Evolutionary conservation across 2,888 invertebrate genomes (phyloP), one percentile per base, ranked within the genome.

Genomic region (Acleris emargana): DNA sequence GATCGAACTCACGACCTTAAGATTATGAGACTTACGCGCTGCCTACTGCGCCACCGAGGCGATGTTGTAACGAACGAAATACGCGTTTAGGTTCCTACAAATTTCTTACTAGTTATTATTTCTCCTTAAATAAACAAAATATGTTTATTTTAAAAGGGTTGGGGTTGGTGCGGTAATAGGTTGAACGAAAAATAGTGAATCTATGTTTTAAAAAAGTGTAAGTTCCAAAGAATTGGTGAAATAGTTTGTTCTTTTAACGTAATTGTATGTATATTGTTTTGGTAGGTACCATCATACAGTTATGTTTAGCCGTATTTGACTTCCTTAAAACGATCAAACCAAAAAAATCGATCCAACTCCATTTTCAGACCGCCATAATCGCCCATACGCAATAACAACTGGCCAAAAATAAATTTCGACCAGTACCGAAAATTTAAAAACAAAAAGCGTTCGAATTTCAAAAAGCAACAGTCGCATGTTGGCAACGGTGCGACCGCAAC

Each of bases 1-100:
- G 96, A 96, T 97, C 96, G 97, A 97, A 97, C 97, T 97, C 96
- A 97, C 96, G 97, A 96, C 96, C 97, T 97, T 97, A 95, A 96
- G 96, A 96, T 96, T 96, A 96, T 96, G 96, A 96, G 96, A 96
- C 96, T 96, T 95, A 96, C 96, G 96, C 96, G 96, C 96, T 96
- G 94, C 96, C 96, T 95, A 95, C 96, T 96, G 96, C 96, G 96
- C 96, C 94, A 95, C 95, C 95, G 95, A 95, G 95, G 95, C 95
- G 43, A 57, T 66, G 61, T 1, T 22, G 52, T 20, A 16, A 47
- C 18, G 0, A 0, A 32, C 57, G 61, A 66, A 66, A 66, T 50
- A 45, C 38, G 47, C 51, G n/a, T 20, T 18, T 51, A 17, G 3
- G 1, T 43, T 28, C 49, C 25, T 17, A 1, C 2, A 7, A 13